These are phyloP conservation scores for Sphecodes monilicornis DNA, from an alignment of 2,888 invertebrate species.

Conservation along the genomic window DNA sequence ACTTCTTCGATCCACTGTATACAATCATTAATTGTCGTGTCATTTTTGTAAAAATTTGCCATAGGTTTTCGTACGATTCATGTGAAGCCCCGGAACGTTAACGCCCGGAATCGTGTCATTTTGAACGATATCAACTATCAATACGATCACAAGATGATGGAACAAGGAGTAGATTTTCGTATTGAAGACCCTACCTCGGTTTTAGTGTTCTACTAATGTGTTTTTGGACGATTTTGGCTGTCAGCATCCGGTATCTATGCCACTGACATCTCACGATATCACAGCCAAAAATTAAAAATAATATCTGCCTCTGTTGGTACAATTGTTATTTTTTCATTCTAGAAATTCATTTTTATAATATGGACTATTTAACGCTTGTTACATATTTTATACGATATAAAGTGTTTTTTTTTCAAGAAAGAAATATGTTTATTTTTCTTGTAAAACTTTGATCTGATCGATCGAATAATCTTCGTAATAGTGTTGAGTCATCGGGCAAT, in stretches of 20 bases:
- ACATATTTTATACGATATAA: constrained; percentile 11
- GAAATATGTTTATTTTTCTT: no score
- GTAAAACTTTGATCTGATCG: neutral
- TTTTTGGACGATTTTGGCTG: constrained; percentile 29
- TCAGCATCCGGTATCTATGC: constrained; percentile 31
- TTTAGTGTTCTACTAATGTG: constrained; percentile 71
- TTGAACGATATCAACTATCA: constrained; percentile 80
- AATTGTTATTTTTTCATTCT: constrained; percentile 22
- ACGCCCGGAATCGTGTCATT: constrained; percentile 77
- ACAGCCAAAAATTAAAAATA: constrained; percentile 45
- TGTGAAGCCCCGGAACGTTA: constrained; percentile 81
- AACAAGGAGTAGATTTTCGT: constrained; percentile 81
- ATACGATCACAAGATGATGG: constrained; percentile 79
- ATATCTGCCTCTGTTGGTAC: constrained; percentile 16
- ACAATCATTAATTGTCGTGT: neutral
- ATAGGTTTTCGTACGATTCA: constrained; percentile 80
- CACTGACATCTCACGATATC: constrained; percentile 27
- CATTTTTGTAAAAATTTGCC: neutral
- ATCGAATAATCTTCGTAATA: neutral
- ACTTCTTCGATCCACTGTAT: neutral
- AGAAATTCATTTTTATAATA: constrained; percentile 35
- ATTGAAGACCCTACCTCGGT: constrained; percentile 80
- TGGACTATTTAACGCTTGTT: constrained; percentile 25
- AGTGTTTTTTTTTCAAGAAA: constrained; percentile 9
- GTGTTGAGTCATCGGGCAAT: neutral